Evolutionary conservation across 2,113 vertebrate species (phyloP).

Genomic region (Grus americana): DNA sequence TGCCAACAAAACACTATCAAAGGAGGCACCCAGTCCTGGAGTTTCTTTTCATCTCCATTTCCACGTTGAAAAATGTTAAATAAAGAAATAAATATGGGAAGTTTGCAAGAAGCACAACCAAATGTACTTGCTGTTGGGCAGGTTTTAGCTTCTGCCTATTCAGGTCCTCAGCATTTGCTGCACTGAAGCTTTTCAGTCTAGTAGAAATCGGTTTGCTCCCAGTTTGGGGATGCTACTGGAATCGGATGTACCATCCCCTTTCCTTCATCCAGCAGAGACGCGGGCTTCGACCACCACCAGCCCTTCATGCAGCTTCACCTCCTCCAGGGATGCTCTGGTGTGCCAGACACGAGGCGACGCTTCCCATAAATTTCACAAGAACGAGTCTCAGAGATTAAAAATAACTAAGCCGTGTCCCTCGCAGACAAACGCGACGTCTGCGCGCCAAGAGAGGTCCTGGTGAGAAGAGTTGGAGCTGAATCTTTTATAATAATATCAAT

Average conservation of each 20-base stretch:
- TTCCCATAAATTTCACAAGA: constrained; percentile 53
- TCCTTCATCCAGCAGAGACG: not conserved
- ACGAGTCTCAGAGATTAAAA: constrained; percentile 40
- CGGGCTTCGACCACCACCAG: not conserved
- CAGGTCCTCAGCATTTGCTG: not conserved
- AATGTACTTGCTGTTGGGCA: not conserved
- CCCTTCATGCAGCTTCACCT: not conserved
- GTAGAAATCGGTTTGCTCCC: not conserved
- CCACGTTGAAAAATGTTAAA: not conserved
- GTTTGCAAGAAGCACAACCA: not conserved
- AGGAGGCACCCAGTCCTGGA: constrained; percentile 20
- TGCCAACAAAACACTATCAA: constrained; percentile 8
- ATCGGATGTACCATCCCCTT: not conserved
- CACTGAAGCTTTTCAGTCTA: not conserved
- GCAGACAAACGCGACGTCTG: constrained; percentile 47
- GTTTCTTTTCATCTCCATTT: not conserved
- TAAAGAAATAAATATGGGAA: not conserved
- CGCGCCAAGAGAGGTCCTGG: constrained; percentile 26
- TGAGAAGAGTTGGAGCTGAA: constrained; percentile 71
- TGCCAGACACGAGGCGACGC: not conserved
- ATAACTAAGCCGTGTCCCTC: constrained; percentile 50
- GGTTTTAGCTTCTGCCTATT: not conserved
- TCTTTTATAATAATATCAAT: constrained; percentile 83
- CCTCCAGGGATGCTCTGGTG: not conserved
- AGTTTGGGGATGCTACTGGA: not conserved